Evolutionary conservation across 2,797 vertebrate genomes (phyloP).

Genomic region (Saxicola maurus): DNA sequence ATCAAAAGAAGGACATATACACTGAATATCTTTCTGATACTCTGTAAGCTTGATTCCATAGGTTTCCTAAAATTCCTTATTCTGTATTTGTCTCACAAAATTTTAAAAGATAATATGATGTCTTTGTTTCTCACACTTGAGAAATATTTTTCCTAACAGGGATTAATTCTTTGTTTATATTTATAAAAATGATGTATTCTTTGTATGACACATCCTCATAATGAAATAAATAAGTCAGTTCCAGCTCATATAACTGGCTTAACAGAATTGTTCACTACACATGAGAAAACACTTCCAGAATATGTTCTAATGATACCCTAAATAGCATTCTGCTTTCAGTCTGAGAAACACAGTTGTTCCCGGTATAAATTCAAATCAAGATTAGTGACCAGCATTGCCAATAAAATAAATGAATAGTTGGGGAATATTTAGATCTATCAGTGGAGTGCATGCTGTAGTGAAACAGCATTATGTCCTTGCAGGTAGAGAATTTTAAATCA

Average conservation of each 20-base stretch:
- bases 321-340: background rate
- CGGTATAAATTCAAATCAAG: conserved; percentile 40
- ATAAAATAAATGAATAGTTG: conserved; percentile 42
- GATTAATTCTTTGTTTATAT: background rate
- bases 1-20: background rate
- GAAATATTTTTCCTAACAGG: background rate
- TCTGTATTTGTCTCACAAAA: background rate
- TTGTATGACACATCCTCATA: background rate
- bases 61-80: background rate
- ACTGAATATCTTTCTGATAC: background rate
- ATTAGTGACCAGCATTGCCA: conserved; percentile 43
- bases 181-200: background rate
- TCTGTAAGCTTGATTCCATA: background rate
- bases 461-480: conserved; percentile 21
- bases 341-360: background rate
- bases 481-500: conserved; percentile 13
- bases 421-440: conserved; percentile 39
- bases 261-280: background rate
- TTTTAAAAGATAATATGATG: background rate
- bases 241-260: background rate
- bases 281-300: background rate
- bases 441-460: background rate
- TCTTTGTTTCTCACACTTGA: background rate
- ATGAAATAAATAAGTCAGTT: background rate
- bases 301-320: background rate